phyloP scores from a whole-genome alignment of 35 echinoderm and acorn worm species.

The Apostichopus californicus region DNA sequence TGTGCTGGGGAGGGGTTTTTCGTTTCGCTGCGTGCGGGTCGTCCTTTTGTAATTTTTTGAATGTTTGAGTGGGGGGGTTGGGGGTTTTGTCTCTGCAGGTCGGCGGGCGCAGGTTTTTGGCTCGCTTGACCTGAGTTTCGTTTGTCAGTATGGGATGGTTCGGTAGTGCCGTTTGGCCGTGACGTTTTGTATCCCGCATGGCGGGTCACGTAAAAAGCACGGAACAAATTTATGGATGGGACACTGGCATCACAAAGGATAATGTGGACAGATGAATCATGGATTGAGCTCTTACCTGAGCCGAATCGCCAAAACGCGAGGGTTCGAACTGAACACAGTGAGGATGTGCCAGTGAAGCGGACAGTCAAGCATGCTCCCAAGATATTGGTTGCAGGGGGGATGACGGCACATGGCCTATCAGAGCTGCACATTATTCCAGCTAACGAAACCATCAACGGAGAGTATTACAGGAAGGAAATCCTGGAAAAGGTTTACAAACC shows the following conservation, averaged over 20 bases:
- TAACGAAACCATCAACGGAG: background rate
- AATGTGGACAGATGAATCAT: background rate
- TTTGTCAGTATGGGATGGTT: too few species aligned
- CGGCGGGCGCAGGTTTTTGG: too few species aligned
- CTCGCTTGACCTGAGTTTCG: too few species aligned
- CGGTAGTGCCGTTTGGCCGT: too few species aligned
- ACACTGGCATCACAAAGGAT: background rate
- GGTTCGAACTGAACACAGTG: background rate
- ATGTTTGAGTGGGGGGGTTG: too few species aligned
- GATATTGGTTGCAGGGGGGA: slow-evolving; percentile 2
- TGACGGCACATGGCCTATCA: slow-evolving; percentile 25
- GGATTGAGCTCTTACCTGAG: background rate
- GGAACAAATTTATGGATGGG: background rate
- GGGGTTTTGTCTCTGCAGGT: too few species aligned
- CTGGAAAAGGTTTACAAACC: slow-evolving; percentile 4
- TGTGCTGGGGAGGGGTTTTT: too few species aligned
- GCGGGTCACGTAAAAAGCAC: too few species aligned
- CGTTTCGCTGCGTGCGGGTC: too few species aligned
- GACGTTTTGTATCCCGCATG: too few species aligned
- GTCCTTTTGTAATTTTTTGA: too few species aligned
- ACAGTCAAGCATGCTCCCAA: slow-evolving; percentile 1
- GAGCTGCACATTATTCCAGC: slow-evolving; percentile 23
- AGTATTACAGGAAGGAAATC: background rate
- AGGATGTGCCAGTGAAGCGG: background rate
- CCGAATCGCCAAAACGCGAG: background rate